Evolutionary conservation across 2,797 vertebrate genomes (phyloP), one percentile per base, ranked within the genome.

Genomic region (Trichosurus vulpecula): DNA sequence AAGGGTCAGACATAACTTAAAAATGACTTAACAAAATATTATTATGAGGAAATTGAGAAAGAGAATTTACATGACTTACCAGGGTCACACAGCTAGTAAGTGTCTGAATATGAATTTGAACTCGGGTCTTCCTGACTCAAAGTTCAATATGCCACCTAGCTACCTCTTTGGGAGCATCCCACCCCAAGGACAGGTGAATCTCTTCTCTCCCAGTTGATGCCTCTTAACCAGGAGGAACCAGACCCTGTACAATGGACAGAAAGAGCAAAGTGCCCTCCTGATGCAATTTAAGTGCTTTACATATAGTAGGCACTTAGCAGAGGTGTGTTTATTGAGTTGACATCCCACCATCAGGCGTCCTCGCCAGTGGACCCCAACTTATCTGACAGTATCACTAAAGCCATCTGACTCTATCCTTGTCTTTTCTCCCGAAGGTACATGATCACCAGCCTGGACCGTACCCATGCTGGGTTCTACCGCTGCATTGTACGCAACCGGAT

Each of bases 401-500:
- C 6, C 87, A 94, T 96, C 30, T 12, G 90, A 12, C 30, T 87
- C 10, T 22, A 31, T 12, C 97, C 93, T 96, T 22, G 31, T 94
- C 52, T 95, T 97, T 97, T 97, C 95, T 94, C 94, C 97, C 13
- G 4, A 98, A 99, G 99, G 99, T 99, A 99, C 98, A 99, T 99
- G 98, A 99, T 99, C 98, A 99, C 99, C 0, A 99, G 99, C 0
- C 98, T 99, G 98, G 99, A 99, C 98, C 99, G 99, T 96, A 99
- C 99, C 9, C 99, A 99, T 0, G 99, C 99, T 0, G 99, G 99
- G 61, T 99, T 99, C 98, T 99, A 99, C 98, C 99, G 99, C 97
- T 99, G 99, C 98, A 99, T 99, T 27, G 99, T 99, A 97, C 99
- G 99, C 92, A 99, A 99, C 97, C 98, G 99, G 25, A 99, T 99